Percentiles rank a stretch among this genome's conserved stretches.
These are phyloP conservation scores for Eupithecia subfuscata DNA, from an alignment of 2,888 invertebrate species.

Conservation along the genomic window DNA sequence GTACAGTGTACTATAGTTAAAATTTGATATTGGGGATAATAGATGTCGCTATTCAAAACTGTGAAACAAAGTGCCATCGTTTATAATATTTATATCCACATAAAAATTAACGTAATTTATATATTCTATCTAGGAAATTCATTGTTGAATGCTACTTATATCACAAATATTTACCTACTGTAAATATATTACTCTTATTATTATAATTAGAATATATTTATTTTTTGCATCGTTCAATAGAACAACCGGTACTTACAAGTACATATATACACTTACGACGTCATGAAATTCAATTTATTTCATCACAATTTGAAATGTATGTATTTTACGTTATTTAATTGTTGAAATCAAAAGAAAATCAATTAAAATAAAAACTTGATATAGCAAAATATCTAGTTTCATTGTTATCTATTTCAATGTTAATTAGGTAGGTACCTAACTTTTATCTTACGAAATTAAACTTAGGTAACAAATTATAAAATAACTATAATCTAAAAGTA, in stretches of 20 bases:
- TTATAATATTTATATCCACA: slow-evolving; percentile 25
- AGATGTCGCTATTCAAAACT: slow-evolving; percentile 37
- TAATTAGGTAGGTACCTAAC: neutral
- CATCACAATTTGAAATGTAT: slow-evolving; percentile 49
- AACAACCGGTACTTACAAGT: slow-evolving; percentile 21
- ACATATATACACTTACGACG: neutral
- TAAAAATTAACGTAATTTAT: slow-evolving; percentile 13
- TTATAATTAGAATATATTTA: slow-evolving; percentile 9
- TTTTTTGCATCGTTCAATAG: slow-evolving; percentile 18
- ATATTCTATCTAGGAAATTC: slow-evolving; percentile 1
- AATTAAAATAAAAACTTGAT: slow-evolving; percentile 72
- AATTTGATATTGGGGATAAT: neutral
- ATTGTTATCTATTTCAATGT: neutral
- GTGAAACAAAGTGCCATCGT: slow-evolving; percentile 42
- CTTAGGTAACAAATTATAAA: neutral
- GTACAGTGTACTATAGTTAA: too few species aligned
- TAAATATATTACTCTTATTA: slow-evolving; percentile 4
- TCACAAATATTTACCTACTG: slow-evolving; percentile 11
- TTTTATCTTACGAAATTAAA: neutral
- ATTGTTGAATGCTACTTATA: slow-evolving; percentile 1
- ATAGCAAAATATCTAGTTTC: slow-evolving; percentile 49
- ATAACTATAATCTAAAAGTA: neutral
- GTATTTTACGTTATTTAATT: slow-evolving; percentile 55
- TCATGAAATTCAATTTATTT: slow-evolving; percentile 18
- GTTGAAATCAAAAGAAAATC: slow-evolving; percentile 73